These are phyloP conservation scores for Onychostruthus taczanowskii DNA, from an alignment of 2,113 vertebrate genomes.

Conservation along the genomic window DNA sequence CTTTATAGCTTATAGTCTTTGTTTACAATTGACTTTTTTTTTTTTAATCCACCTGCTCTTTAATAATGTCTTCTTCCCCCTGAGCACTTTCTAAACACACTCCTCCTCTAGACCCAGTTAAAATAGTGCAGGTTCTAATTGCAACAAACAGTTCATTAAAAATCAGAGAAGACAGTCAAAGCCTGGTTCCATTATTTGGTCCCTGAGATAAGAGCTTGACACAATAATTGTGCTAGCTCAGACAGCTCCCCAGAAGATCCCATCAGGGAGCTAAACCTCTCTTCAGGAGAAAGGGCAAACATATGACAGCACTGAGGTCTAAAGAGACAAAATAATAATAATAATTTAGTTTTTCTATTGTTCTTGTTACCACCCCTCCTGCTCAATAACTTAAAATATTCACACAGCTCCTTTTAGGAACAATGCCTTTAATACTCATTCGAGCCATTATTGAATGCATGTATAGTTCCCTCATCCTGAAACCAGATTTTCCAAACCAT, in stretches of 20 bases:
- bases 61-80: neutral
- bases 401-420: conserved; percentile 16
- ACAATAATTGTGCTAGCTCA: conserved; percentile 15
- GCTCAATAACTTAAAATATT: conserved; percentile 36
- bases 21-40: neutral
- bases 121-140: neutral
- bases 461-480: neutral
- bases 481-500: conserved; percentile 33
- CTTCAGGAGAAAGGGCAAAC: neutral
- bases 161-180: neutral
- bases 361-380: neutral
- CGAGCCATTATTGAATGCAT: neutral
- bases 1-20: neutral
- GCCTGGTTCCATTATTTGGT: neutral
- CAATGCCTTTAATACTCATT: neutral
- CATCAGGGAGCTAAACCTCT: neutral
- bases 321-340: conserved; percentile 35
- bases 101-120: neutral
- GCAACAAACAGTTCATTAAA: neutral
- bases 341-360: conserved; percentile 9
- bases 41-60: neutral
- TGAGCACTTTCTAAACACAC: neutral
- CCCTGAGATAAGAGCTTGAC: conserved; percentile 9
- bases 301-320: neutral
- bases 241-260: neutral